Evolutionary conservation across 2,113 vertebrate species (phyloP).

Genomic region (Arvicanthis niloticus): DNA sequence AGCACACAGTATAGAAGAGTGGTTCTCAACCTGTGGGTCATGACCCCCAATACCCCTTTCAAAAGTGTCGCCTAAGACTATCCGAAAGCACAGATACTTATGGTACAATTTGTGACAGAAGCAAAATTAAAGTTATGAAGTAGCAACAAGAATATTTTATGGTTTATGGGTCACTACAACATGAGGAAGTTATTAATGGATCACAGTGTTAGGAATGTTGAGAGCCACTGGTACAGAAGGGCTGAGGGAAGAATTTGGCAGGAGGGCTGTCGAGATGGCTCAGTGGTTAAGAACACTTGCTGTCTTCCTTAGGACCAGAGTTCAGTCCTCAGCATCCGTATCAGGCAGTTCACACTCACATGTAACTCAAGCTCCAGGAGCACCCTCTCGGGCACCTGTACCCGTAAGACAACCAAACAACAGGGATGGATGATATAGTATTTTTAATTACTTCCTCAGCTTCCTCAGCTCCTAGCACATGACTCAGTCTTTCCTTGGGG

Average conservation of each 20-base stretch:
- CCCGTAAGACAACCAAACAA: neutral
- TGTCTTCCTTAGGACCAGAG: neutral
- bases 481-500: neutral
- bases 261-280: neutral
- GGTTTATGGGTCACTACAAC: neutral
- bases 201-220: neutral
- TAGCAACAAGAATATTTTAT: neutral
- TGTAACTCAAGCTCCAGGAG: neutral
- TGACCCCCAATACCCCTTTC: neutral
- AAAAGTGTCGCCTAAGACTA: neutral
- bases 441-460: neutral
- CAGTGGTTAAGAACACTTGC: neutral
- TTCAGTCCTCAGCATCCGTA: neutral
- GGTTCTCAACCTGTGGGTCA: neutral
- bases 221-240: neutral
- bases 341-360: neutral
- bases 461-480: neutral
- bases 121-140: neutral
- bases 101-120: neutral
- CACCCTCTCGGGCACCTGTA: neutral
- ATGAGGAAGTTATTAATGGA: neutral
- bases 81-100: neutral
- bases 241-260: neutral
- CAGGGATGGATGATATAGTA: too few species aligned
- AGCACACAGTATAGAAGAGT: neutral